Base-by-base conservation (phyloP, 1,140 invertebrate genomes). In the Anastrepha ludens region DNA sequence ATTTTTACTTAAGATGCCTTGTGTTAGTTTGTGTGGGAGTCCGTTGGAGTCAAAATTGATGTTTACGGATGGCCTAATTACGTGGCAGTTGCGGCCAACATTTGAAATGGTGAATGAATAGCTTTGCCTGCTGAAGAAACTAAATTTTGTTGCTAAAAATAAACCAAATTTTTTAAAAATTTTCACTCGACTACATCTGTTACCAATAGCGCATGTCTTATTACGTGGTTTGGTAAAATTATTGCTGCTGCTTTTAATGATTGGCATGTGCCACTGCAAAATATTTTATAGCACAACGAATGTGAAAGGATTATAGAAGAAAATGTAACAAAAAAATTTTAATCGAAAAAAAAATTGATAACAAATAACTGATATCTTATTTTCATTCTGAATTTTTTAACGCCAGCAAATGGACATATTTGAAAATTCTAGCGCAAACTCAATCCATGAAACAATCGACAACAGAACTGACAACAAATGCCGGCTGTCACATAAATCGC, bases 401-500 rank as follows among this genome's bases (percentile, higher is more conserved):
- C 41, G 17, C 15, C 39, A 74, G 29, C 29, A 29, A 29, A 29
- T 29, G 0, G 29, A 29, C 29, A 29, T 29, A 29, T 29, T 29
- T 29, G 29, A 29, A 29, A 29, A 29, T 29, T 29, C 29, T 29
- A 29, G 29, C 29, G 29, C 29, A 29, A 29, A 29, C 29, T 29
- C 1, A 29, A 29, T 29, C 29, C 29, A 29, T 29, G 29, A 11
- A 17, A 13, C 70, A 41, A 74, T 74, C 47, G 70, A 74, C 70
- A 47, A 41, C 65, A 47, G 8, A 13, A 58, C 9, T 81, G 50
- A 58, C 74, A 29, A 29, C 2, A 0, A n/a, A 67, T 39, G 47
- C 9, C 74, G 74, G 47, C 74, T 81, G 74, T 81, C 74, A 29
- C 74, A 81, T 81, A 81, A 81, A 81, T 81, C 74, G 17, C 44